Evolutionary conservation across 2,113 vertebrate genomes (phyloP).

Genomic region (Cromileptes altivelis): DNA sequence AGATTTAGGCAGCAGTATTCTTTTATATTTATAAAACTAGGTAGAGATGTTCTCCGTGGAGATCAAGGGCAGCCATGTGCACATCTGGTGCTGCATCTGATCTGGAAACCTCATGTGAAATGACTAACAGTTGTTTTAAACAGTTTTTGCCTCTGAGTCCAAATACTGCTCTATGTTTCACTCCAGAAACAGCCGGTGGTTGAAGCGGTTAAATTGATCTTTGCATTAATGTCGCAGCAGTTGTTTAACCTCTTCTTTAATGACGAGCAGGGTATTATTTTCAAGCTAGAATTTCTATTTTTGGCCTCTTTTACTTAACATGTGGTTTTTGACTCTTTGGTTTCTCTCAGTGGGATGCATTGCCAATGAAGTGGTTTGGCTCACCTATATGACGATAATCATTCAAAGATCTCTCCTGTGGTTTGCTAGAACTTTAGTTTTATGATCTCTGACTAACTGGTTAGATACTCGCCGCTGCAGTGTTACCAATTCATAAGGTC

Average conservation of each 20-base stretch:
- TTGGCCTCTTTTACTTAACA: background rate
- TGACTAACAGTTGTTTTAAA: background rate
- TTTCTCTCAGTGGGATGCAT: background rate
- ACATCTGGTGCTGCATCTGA: constrained; percentile 27
- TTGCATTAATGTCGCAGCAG: background rate
- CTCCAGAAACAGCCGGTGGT: background rate
- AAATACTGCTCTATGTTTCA: background rate
- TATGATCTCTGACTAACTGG: background rate
- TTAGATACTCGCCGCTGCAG: background rate
- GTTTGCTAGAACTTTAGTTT: background rate
- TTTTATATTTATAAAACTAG: constrained; percentile 10
- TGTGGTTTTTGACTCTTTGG: background rate
- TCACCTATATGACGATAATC: background rate
- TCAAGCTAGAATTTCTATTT: constrained; percentile 4
- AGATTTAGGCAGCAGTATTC: constrained; percentile 9
- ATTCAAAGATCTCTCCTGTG: background rate
- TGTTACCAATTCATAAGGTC: background rate
- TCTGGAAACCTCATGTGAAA: constrained; percentile 4
- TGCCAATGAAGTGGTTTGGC: background rate
- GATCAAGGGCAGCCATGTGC: background rate
- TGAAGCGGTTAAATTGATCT: background rate
- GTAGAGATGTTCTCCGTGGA: constrained; percentile 18
- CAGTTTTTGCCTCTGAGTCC: background rate
- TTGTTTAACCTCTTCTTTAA: background rate
- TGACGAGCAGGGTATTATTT: constrained; percentile 5